Conservation (phyloP, 1,140 invertebrate genomes). For the Polypedilum vanderplanki region DNA sequence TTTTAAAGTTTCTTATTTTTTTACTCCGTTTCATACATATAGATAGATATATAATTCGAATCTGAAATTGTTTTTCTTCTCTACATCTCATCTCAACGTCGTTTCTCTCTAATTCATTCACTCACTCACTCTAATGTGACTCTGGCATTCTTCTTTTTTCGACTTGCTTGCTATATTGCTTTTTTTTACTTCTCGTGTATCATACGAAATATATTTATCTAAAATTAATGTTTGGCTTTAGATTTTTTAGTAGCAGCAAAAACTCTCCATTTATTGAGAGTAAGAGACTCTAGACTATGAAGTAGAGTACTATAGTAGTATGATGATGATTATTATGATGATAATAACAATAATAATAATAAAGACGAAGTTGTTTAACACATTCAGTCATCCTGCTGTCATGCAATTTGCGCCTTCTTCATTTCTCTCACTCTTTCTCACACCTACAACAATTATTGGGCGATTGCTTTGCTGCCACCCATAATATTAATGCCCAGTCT, state of each 20-base stretch:
- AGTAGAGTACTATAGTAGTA: too few species aligned
- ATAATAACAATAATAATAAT: not conserved
- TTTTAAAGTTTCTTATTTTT: constrained; percentile 29
- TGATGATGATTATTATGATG: too few species aligned
- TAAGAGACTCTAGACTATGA: too few species aligned
- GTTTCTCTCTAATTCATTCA: not conserved
- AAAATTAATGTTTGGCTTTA: constrained; percentile 28
- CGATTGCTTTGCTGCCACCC: not conserved
- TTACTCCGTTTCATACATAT: not conserved
- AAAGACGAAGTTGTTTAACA: not conserved
- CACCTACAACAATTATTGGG: not conserved
- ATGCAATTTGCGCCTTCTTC: not conserved
- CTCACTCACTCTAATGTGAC: constrained; percentile 5
- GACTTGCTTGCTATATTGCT: not conserved
- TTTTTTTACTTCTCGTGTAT: not conserved
- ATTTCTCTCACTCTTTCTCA: not conserved
- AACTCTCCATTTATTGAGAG: not conserved
- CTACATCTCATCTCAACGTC: not conserved
- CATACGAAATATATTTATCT: constrained; percentile 21
- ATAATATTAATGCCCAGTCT: constrained; percentile 15
- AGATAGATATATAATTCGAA: not conserved
- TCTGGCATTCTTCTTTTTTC: not conserved
- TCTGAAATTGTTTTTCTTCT: constrained; percentile 3
- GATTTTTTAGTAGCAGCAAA: not conserved
- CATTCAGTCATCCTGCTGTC: not conserved